Base-by-base conservation (phyloP, 1,140 invertebrate species). In the Sipha flava region DNA sequence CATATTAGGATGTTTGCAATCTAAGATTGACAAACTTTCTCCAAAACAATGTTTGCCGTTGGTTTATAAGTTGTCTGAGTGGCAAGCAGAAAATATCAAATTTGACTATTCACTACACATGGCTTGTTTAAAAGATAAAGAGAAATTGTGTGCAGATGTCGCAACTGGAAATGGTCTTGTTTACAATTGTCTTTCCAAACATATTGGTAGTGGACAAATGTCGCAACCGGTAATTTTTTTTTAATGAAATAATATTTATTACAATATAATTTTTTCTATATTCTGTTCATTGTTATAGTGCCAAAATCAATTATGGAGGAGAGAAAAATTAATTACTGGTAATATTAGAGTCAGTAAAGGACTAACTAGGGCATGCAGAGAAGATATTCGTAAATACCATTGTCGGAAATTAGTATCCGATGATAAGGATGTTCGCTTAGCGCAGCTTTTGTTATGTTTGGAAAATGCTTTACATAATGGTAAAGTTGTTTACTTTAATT, bases 311-410 rank as follows among this genome's bases (percentile, higher is more conserved):
- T 87, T 99, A 31, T 89, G 91, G 45, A 89, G 93, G 83, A 88
- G 95, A 70, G 94, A 98, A 85, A 92, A 92, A 84, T 87, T 97
- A 54, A 94, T 98, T 83, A 91, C 93, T 12, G 91, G 93, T 84
- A 96, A 99, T 87, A 98, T 97, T 83, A 92, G 91, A 86, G 91
- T 96, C 5, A 95, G 94, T 82, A 93, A 93, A 85, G 93, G 95
- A 2, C 87, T 99, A 52, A 93, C 92, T 16, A 91, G 91, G 84
- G 91, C 94, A 18, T 99, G 97, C 84, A 92, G 91, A 83, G 91
- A 94, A 79, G 96, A 98, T 84, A 97, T 99, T 43, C 91, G 91
- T 83, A 90, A 88, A 80, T 91, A 95, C 84, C 91, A 92, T 73
- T 92, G 92, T 86, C 87, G 92, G 31, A 90, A 90, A 86, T 89